Evolutionary conservation across 2,797 vertebrate genomes (phyloP).

Genomic region (Pseudochirops corinnae): DNA sequence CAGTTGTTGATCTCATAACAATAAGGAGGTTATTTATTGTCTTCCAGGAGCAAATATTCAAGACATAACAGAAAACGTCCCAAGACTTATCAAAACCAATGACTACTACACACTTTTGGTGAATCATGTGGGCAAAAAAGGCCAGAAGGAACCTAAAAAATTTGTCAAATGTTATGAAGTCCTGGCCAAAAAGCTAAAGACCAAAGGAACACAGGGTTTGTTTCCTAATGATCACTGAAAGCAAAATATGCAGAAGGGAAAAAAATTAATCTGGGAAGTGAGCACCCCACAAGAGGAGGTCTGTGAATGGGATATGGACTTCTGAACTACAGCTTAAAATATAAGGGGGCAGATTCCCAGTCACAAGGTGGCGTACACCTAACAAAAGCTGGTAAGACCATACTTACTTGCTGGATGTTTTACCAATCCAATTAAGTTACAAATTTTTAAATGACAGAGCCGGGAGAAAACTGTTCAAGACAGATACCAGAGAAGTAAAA

Average conservation of each 20-base stretch:
- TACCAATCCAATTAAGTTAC: background rate
- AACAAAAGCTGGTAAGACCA: background rate
- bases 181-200: background rate
- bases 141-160: background rate
- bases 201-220: background rate
- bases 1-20: background rate
- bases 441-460: background rate
- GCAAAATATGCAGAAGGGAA: background rate
- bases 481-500: background rate
- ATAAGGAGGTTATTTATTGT: background rate
- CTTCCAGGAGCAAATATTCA: background rate
- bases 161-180: background rate
- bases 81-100: background rate
- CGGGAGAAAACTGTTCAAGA: background rate
- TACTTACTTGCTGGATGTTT: background rate
- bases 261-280: background rate
- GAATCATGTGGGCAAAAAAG: background rate
- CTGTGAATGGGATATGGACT: background rate
- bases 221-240: background rate
- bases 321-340: background rate
- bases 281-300: background rate
- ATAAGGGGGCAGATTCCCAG: background rate
- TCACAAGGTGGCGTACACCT: background rate
- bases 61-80: background rate
- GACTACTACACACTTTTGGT: background rate